These are phyloP conservation scores for Scaptomyza reducta DNA, from an alignment of 2,888 invertebrate genomes.

Conservation along the genomic window DNA sequence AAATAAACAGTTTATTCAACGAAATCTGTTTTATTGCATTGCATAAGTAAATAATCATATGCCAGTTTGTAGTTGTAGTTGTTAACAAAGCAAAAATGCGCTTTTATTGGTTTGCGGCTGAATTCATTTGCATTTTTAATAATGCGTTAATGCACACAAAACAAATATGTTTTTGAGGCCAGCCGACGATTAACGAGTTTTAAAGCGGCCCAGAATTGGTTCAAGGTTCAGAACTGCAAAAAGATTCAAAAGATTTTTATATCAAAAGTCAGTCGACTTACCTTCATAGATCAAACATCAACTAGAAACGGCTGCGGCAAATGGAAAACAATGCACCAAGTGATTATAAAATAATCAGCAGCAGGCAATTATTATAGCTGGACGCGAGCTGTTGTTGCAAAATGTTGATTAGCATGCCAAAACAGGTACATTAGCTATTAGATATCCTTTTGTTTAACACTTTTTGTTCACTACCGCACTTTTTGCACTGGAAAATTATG, in stretches of 20 bases:
- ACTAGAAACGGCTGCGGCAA: slow-evolving; percentile 63
- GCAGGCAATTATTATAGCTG: slow-evolving; percentile 30
- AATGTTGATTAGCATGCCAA: slow-evolving; percentile 48
- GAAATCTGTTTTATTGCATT: not conserved
- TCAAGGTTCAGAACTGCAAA: not conserved
- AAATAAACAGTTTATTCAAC: no score
- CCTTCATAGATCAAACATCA: slow-evolving; percentile 68
- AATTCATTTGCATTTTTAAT: slow-evolving; percentile 62
- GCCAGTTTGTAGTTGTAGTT: slow-evolving; percentile 3
- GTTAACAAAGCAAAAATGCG: slow-evolving; percentile 8
- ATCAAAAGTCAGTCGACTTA: slow-evolving; percentile 38
- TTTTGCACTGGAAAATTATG: slow-evolving; percentile 47
- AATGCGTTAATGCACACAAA: slow-evolving; percentile 37
- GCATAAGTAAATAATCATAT: slow-evolving; percentile 5
- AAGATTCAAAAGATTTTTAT: not conserved
- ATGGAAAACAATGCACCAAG: slow-evolving; percentile 39
- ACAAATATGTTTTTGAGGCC: not conserved
- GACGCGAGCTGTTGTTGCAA: slow-evolving; percentile 34
- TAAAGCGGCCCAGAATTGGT: slow-evolving; percentile 15
- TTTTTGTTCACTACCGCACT: slow-evolving; percentile 37
- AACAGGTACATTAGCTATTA: slow-evolving; percentile 45
- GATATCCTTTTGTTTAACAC: slow-evolving; percentile 26
- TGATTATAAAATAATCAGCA: slow-evolving; percentile 10
- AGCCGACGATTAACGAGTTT: slow-evolving; percentile 13
- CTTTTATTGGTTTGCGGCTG: slow-evolving; percentile 54